These are phyloP conservation scores for Amphiprion clarkii DNA, from an alignment of 2,797 vertebrate species.

Conservation along the genomic window DNA sequence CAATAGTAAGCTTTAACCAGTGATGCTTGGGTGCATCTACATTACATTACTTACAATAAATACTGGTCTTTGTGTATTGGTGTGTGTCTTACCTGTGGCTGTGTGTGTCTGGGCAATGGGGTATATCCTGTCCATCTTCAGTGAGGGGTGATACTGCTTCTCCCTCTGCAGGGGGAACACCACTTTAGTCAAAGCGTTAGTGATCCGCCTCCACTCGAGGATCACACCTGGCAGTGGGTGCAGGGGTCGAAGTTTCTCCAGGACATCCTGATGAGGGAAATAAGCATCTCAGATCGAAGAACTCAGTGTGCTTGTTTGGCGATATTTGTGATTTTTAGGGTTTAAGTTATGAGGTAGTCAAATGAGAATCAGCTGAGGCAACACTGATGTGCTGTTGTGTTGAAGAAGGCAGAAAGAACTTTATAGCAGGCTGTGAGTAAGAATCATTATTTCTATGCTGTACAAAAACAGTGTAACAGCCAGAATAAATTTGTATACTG, in stretches of 20 bases:
- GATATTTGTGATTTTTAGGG: background rate
- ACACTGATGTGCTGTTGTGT: background rate
- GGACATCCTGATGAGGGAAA: slow-evolving; percentile 85
- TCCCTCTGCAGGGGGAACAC: slow-evolving; percentile 95
- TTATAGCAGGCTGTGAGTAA: too few species aligned
- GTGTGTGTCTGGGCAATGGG: slow-evolving; percentile 93
- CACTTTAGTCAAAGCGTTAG: slow-evolving; percentile 96
- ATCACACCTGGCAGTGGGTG: slow-evolving; percentile 95
- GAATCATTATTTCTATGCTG: too few species aligned
- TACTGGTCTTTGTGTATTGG: background rate
- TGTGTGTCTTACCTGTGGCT: slow-evolving; percentile 89
- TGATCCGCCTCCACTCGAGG: slow-evolving; percentile 97
- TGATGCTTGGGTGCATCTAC: too few species aligned
- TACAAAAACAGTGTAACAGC: too few species aligned
- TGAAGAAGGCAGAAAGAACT: too few species aligned
- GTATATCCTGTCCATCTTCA: slow-evolving; percentile 96
- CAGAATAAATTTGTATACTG: background rate
- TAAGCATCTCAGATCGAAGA: background rate
- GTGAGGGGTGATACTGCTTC: slow-evolving; percentile 85
- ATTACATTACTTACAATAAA: background rate
- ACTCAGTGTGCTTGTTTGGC: background rate
- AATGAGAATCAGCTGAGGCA: background rate
- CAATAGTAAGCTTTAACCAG: background rate
- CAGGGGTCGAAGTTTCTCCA: slow-evolving; percentile 92
- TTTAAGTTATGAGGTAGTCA: background rate